Evolutionary conservation across 1,140 invertebrate genomes (phyloP).

Genomic region (Heliconius melpomene): DNA sequence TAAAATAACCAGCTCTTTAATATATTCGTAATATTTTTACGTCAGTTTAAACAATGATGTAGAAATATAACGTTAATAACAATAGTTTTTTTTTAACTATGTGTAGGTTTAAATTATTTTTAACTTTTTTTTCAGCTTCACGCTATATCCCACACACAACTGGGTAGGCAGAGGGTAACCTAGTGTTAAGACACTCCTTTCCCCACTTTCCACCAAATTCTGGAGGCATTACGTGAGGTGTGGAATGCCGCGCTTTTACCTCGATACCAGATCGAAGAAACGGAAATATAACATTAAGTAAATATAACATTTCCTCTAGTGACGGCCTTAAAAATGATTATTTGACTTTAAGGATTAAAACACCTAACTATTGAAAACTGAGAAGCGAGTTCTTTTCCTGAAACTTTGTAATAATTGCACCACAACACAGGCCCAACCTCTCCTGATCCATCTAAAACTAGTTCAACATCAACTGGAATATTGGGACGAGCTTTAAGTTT

Average conservation of each 20-base stretch:
- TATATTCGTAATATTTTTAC: too few species aligned
- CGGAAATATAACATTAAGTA: too few species aligned
- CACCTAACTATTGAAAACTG: too few species aligned
- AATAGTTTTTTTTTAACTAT: too few species aligned
- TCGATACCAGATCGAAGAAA: neutral
- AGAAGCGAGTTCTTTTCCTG: too few species aligned
- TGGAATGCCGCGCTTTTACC: neutral
- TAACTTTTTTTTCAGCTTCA: neutral
- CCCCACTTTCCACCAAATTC: neutral
- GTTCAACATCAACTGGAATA: constrained; percentile 20
- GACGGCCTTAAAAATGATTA: too few species aligned
- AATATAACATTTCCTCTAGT: too few species aligned
- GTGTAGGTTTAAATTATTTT: too few species aligned
- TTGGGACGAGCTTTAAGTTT: constrained; percentile 34
- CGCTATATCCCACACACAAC: neutral
- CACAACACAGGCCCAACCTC: neutral
- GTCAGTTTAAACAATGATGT: too few species aligned
- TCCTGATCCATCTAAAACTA: neutral
- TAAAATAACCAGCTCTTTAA: too few species aligned
- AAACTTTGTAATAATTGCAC: neutral
- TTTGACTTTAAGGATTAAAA: too few species aligned
- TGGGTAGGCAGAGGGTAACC: neutral
- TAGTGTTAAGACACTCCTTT: constrained; percentile 1
- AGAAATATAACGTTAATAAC: neutral
- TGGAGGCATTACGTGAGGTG: neutral